phyloP scores from a whole-genome alignment of 2,888 invertebrate species.

The Leptopilina myrica region DNA sequence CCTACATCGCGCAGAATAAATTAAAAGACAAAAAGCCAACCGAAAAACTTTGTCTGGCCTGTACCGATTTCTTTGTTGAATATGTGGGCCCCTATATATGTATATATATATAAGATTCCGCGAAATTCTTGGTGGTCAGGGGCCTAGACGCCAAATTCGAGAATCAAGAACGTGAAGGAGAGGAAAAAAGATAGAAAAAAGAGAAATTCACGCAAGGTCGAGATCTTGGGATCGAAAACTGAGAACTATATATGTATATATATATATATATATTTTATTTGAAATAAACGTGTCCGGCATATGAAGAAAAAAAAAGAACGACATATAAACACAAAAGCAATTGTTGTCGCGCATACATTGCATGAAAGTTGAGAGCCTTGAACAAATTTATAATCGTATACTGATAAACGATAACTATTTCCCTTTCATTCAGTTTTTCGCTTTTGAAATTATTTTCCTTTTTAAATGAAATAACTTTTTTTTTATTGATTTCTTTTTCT shows the following conservation, averaged over 20 bases:
- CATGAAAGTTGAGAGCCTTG: constrained; percentile 52
- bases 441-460: neutral
- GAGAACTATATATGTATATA: neutral
- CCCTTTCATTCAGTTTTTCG: constrained; percentile 19
- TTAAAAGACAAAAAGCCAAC: constrained; percentile 19
- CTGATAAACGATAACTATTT: constrained; percentile 1
- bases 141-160: constrained; percentile 47
- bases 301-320: constrained; percentile 28
- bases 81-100: constrained; percentile 40
- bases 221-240: constrained; percentile 21
- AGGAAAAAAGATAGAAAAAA: constrained; percentile 6
- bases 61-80: constrained; percentile 59
- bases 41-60: constrained; percentile 37
- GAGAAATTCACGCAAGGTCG: constrained; percentile 35
- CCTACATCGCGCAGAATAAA: constrained; percentile 32
- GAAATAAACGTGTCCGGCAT: neutral
- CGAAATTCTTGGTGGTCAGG: constrained; percentile 57
- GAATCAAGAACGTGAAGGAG: constrained; percentile 40
- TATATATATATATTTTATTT: neutral
- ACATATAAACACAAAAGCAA: constrained; percentile 49
- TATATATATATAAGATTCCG: constrained; percentile 45
- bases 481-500: no score
- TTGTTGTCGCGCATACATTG: constrained; percentile 47
- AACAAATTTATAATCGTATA: constrained; percentile 58
- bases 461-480: neutral